phyloP scores from a whole-genome alignment of 1,140 invertebrate species.

The Ptiloglossa arizonensis region DNA sequence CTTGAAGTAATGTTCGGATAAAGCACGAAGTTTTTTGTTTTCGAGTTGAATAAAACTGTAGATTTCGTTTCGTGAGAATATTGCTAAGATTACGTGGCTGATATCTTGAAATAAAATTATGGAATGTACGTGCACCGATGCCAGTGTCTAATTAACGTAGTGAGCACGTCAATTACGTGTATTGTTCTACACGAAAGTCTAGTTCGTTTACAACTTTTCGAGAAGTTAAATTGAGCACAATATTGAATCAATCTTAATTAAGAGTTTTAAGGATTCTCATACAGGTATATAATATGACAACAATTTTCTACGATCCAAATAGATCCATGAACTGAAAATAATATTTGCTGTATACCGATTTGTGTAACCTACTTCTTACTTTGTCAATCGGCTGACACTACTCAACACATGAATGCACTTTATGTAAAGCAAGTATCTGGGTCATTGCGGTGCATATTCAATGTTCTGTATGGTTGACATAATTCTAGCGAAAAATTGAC shows the following conservation, averaged over 20 bases:
- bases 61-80: background rate
- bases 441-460: background rate
- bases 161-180: background rate
- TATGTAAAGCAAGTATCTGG: background rate
- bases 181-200: background rate
- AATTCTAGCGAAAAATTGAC: background rate
- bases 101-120: background rate
- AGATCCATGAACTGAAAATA: no score
- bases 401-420: background rate
- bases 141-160: background rate
- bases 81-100: background rate
- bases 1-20: background rate
- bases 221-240: no score
- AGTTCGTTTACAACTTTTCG: no score
- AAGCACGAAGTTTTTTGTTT: background rate
- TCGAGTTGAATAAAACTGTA: background rate
- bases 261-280: no score
- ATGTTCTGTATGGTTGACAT: background rate
- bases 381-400: slow-evolving; percentile 3
- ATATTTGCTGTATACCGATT: background rate
- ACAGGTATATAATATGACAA: no score
- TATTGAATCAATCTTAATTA: no score
- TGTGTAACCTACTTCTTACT: background rate
- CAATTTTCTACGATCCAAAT: no score
- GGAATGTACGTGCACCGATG: background rate